Conservation (phyloP, 1,140 invertebrate genomes). For the Radopholus similis region DNA sequence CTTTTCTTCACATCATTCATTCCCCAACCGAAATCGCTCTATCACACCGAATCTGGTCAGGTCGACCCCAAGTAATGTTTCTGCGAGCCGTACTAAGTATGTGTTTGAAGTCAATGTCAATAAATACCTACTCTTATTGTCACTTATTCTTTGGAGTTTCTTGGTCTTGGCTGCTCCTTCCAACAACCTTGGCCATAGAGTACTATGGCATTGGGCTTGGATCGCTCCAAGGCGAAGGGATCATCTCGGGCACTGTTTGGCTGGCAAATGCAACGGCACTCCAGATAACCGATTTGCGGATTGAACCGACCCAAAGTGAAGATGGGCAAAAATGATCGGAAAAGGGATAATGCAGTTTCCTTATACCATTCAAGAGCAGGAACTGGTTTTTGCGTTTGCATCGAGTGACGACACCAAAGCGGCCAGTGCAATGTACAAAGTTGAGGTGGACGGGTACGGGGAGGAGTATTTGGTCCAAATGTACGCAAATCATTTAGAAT, state of each 20-base stretch:
- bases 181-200: no score
- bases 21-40: no score
- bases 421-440: background rate
- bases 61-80: no score
- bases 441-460: background rate
- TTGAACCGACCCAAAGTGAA: conserved; percentile 20
- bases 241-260: conserved; percentile 13
- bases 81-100: no score
- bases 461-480: background rate
- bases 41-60: no score
- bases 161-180: no score
- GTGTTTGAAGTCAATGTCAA: no score
- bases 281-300: conserved; percentile 16
- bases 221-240: conserved; percentile 4
- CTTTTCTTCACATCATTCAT: no score
- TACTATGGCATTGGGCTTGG: conserved; percentile 17
- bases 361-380: background rate
- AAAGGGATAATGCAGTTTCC: background rate
- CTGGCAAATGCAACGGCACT: conserved; percentile 19
- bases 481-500: no score
- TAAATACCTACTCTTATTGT: no score
- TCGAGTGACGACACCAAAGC: conserved; percentile 3
- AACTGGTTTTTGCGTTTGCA: conserved; percentile 2
- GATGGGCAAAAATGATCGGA: background rate
- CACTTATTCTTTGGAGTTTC: no score